Evolutionary conservation across 2,888 invertebrate genomes (phyloP).

Genomic region (Nematopogon swammerdamellus): DNA sequence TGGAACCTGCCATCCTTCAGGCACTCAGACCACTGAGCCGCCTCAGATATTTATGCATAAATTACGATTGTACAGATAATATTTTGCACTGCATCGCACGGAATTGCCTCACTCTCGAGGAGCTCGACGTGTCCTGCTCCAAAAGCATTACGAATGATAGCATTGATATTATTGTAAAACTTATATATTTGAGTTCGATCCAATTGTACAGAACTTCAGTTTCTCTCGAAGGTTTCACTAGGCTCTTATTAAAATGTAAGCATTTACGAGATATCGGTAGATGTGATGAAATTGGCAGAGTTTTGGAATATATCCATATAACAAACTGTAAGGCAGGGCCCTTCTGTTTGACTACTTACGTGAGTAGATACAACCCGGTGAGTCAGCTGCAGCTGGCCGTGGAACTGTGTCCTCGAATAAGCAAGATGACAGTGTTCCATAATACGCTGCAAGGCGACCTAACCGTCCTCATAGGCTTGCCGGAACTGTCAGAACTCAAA

Average conservation of each 20-base stretch:
- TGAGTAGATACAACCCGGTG: slow-evolving; percentile 62
- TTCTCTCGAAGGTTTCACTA: slow-evolving; percentile 60
- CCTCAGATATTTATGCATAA: slow-evolving; percentile 61
- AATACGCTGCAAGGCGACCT: slow-evolving; percentile 64
- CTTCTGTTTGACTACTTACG: no score
- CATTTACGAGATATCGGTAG: slow-evolving; percentile 67
- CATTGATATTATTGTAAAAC: slow-evolving; percentile 55
- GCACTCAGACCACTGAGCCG: slow-evolving; percentile 60
- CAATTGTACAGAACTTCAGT: slow-evolving; percentile 68
- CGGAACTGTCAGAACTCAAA: slow-evolving; percentile 63
- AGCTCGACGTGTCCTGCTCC: slow-evolving; percentile 64
- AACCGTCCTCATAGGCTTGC: slow-evolving; percentile 58
- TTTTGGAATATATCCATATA: slow-evolving; percentile 59
- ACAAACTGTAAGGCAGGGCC: slow-evolving; percentile 44
- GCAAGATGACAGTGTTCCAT: slow-evolving; percentile 64
- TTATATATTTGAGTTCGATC: slow-evolving; percentile 55
- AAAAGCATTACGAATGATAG: slow-evolving; percentile 68
- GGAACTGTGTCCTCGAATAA: slow-evolving; percentile 64
- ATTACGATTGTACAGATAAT: slow-evolving; percentile 72
- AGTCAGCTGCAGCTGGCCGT: slow-evolving; percentile 63
- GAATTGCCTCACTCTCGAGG: slow-evolving; percentile 53
- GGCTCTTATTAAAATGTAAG: slow-evolving; percentile 57
- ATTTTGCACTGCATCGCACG: slow-evolving; percentile 59
- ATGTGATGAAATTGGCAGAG: slow-evolving; percentile 67
- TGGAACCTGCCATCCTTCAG: slow-evolving; percentile 61